Conservation (phyloP, 2,113 vertebrate species). For the Glaucomys volans region DNA sequence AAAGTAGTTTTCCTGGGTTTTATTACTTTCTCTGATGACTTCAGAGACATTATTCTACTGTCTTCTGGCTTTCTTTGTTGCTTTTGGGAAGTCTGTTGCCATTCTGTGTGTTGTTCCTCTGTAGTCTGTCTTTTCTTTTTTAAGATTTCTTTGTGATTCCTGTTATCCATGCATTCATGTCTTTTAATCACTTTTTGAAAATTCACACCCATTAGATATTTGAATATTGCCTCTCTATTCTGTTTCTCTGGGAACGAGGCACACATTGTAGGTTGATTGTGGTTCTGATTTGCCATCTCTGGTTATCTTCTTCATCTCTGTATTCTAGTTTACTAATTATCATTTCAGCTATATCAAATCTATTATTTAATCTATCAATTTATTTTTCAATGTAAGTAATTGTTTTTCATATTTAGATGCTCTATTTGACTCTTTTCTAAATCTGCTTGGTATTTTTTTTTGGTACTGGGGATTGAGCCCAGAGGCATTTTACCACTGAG, state of each 20-base stretch:
- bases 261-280: neutral
- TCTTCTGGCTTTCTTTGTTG: neutral
- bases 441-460: too few relatives aligned
- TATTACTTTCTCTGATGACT: neutral
- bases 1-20: neutral
- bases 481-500: too few relatives aligned
- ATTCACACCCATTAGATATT: neutral
- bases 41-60: neutral
- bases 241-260: neutral
- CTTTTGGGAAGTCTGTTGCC: neutral
- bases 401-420: neutral
- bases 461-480: too few relatives aligned
- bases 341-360: neutral
- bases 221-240: neutral
- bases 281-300: neutral
- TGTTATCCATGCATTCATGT: neutral
- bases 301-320: neutral
- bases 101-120: neutral
- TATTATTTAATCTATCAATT: neutral
- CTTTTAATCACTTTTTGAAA: neutral
- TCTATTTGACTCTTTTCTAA: neutral
- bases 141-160: neutral
- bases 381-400: neutral
- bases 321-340: neutral
- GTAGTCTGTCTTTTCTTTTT: neutral